Base-by-base conservation (phyloP, 2,113 vertebrate species). In the Amazona vittata region DNA sequence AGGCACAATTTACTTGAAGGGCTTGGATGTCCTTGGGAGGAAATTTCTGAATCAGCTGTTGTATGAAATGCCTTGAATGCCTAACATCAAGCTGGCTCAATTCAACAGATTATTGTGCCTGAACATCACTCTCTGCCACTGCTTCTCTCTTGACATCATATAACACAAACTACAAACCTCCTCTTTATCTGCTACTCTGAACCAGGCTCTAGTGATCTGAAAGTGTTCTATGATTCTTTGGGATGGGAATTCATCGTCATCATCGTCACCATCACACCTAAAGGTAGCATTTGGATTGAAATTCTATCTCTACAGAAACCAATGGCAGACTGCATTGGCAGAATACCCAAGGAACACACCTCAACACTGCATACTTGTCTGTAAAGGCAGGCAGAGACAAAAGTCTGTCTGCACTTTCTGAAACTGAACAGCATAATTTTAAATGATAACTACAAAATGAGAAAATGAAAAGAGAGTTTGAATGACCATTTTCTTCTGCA, bases 331-430 rank as follows among this genome's bases (percentile, higher is more conserved):
- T 39, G 35, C 8, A 6, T 2, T 37, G 43, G 15, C 2, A 0
- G 31, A 43, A 3, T 25, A 59, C 15, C 60, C 24, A 53, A 43
- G 3, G 12, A 53, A 64, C 43, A 62, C 35, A 39, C 6, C 62
- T 55, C 77, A 55, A 46, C 1, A 6, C 44, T 31, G 10, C 4
- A 2, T 19, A 5, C 63, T 50, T 55, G 31, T 15, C 33, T 1
- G 0, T 28, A 39, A 68, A 22, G 41, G 37, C 1, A 1, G 7
- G 5, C n/a, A 74, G 24, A 86, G 15, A 6, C 28, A 31, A 17
- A 47, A 62, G 39, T 33, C 11, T 79, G 35, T 35, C 63, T 52
- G 49, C 62, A 71, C 33, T 59, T 83, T 60, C 47, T 43, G 41
- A 70, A 75, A 64, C 29, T 22, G 10, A 25, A 71, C 6, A 50